These are phyloP conservation scores for Leptocoma aspasia DNA, from an alignment of 2,113 vertebrate species.

Conservation along the genomic window DNA sequence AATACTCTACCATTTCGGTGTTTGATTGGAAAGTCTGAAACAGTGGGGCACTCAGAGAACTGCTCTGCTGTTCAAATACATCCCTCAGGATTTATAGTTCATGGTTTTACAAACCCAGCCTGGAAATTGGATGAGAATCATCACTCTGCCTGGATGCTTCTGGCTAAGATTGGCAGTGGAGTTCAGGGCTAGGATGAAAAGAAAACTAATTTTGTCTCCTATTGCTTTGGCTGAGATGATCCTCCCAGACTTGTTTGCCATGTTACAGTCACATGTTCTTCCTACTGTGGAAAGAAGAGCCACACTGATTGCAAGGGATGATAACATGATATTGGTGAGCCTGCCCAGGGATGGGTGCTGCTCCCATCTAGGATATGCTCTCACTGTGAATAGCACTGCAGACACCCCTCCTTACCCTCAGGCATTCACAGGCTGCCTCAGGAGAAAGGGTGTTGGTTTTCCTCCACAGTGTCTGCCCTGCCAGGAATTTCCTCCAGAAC, in stretches of 20 bases:
- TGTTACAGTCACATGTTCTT: not conserved
- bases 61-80: not conserved
- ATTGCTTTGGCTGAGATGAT: not conserved
- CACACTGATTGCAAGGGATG: not conserved
- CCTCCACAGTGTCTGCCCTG: not conserved
- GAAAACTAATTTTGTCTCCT: not conserved
- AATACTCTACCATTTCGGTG: not conserved
- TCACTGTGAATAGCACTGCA: not conserved
- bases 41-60: not conserved
- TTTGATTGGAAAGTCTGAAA: not conserved
- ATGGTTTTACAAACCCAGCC: not conserved
- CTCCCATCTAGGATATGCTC: not conserved
- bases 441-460: constrained; percentile 7
- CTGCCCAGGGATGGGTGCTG: not conserved
- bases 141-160: not conserved
- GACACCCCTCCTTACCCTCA: not conserved
- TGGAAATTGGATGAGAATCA: not conserved
- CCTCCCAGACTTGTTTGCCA: not conserved
- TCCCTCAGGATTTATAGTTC: constrained; percentile 7
- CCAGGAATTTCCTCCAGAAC: constrained; percentile 54
- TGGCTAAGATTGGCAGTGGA: not conserved
- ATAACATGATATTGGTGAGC: not conserved
- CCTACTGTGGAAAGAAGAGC: not conserved
- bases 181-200: not conserved
- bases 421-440: not conserved